Base-by-base conservation (phyloP, 2,797 vertebrate species). In the Channallabes apus region DNA sequence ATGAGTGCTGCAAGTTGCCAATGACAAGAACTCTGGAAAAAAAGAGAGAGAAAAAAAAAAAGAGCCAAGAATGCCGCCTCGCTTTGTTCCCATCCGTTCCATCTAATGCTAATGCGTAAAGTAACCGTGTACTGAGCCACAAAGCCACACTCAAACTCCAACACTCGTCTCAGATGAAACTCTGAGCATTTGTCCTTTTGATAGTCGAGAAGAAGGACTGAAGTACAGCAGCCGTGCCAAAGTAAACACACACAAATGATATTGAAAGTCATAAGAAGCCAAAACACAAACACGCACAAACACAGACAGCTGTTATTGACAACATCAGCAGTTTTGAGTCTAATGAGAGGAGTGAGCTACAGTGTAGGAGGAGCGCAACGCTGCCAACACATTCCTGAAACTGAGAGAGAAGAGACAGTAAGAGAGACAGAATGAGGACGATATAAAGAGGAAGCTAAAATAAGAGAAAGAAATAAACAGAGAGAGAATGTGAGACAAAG, bases 381-480 rank as follows among this genome's bases (percentile, higher is more conserved):
- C 82, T 0, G 64, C 77, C 86, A 89, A 90, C 84, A 88, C 86
- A 87, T 89, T 92, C 83, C 83, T 77, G 62, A 88, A 65, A 58
- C 62, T 20, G 65, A 24, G 20, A 41, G n/a, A n/a, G n/a, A n/a
- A n/a, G n/a, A n/a, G n/a, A n/a, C n/a, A n/a, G n/a, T n/a, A n/a
- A n/a, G n/a, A n/a, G n/a, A n/a, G n/a, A n/a, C n/a, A n/a, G n/a
- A n/a, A n/a, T n/a, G n/a, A n/a, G n/a, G n/a, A n/a, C n/a, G n/a
- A n/a, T n/a, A n/a, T n/a, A n/a, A n/a, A n/a, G n/a, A n/a, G n/a
- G n/a, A n/a, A n/a, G n/a, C n/a, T n/a, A n/a, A n/a, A n/a, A n/a
- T n/a, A n/a, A n/a, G n/a, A n/a, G n/a, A n/a, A n/a, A n/a, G n/a
- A n/a, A n/a, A n/a, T n/a, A n/a, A n/a, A n/a, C n/a, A n/a, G n/a